Evolutionary conservation across 37 sponge, comb jelly and placozoan genomes (phyloP).

Genomic region (Halichondria panicea): DNA sequence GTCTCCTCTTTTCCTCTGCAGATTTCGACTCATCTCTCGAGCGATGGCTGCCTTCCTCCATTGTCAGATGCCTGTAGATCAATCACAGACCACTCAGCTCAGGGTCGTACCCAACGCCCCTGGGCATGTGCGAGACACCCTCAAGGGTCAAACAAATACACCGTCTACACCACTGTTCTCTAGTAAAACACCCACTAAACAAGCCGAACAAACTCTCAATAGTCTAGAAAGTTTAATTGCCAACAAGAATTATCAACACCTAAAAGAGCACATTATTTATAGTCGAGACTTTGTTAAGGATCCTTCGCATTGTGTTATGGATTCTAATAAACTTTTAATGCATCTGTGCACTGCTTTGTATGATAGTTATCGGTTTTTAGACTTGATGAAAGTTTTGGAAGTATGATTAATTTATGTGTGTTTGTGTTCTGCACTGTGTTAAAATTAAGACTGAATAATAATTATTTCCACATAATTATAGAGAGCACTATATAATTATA

Average conservation of each 20-base stretch:
- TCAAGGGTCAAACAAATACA: not conserved
- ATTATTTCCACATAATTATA: too few relatives aligned
- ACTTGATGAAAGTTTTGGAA: constrained; percentile 37
- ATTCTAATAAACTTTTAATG: constrained; percentile 36
- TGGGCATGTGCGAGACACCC: constrained; percentile 64
- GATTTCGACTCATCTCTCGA: constrained; percentile 72
- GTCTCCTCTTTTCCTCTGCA: constrained; percentile 28
- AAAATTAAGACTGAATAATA: too few relatives aligned
- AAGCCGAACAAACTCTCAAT: constrained; percentile 48
- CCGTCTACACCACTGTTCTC: not conserved
- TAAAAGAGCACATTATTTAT: constrained; percentile 37
- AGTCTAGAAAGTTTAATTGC: constrained; percentile 49
- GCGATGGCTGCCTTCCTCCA: constrained; percentile 64
- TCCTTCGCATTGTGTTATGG: constrained; percentile 27
- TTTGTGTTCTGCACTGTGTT: too few relatives aligned
- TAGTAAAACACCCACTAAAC: constrained; percentile 50
- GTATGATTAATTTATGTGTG: not conserved
- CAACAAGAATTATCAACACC: constrained; percentile 57
- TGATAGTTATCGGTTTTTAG: constrained; percentile 56
- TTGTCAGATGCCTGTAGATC: constrained; percentile 74
- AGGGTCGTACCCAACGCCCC: constrained; percentile 66
- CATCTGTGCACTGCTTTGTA: constrained; percentile 45
- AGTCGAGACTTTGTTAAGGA: constrained; percentile 44
- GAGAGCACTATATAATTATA: too few relatives aligned
- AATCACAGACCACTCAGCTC: constrained; percentile 27